phyloP scores from a whole-genome alignment of 2,113 vertebrate species.

The Clarias batrachus region DNA sequence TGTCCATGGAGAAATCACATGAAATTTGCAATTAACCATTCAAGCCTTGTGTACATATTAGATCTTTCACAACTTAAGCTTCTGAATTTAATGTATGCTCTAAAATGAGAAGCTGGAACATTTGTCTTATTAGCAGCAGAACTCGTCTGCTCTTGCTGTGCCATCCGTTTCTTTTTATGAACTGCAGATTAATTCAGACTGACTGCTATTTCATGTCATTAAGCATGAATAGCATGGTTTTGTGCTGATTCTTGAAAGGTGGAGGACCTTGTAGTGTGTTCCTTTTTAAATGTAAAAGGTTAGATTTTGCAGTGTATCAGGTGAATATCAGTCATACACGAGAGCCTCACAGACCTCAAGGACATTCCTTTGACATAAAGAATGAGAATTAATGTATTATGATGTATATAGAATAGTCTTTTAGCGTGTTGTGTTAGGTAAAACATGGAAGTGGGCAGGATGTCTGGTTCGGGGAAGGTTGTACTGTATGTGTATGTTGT shows the following conservation, averaged over 20 bases:
- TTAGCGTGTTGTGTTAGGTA: neutral
- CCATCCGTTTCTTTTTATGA: conserved; percentile 30
- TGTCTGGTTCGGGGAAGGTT: neutral
- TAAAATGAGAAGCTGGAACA: conserved; percentile 1
- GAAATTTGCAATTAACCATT: conserved; percentile 51
- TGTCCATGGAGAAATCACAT: conserved; percentile 30
- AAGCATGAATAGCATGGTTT: neutral
- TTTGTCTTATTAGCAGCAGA: conserved; percentile 20
- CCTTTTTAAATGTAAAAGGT: neutral
- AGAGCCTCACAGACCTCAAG: neutral
- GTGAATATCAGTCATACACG: neutral
- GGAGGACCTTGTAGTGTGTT: neutral
- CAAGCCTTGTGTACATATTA: conserved; percentile 49
- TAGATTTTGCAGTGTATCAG: neutral
- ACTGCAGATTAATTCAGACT: conserved; percentile 35
- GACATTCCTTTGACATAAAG: neutral
- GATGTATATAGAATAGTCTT: neutral
- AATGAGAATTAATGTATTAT: too few relatives aligned
- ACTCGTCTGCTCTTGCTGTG: neutral
- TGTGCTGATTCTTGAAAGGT: neutral
- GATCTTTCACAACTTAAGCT: conserved; percentile 15
- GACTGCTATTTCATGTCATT: conserved; percentile 20
- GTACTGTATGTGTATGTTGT: too few relatives aligned
- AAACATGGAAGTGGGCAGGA: neutral
- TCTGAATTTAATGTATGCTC: conserved; percentile 39